Evolutionary conservation across 2,888 invertebrate species (phyloP).

Genomic region (Lycaena phlaeas): DNA sequence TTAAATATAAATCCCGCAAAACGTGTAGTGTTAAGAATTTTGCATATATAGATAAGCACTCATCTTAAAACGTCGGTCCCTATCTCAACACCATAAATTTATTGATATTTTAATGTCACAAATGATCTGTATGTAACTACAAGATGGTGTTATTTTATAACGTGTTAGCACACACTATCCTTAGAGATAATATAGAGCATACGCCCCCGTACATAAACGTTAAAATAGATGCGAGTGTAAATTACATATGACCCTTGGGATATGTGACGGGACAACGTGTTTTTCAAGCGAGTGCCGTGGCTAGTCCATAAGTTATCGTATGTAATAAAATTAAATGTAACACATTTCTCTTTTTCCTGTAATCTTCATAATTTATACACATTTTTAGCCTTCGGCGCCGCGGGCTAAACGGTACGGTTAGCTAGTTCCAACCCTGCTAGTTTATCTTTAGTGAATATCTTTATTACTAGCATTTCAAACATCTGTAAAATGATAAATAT

Average conservation of each 20-base stretch:
- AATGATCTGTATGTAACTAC: constrained; percentile 68
- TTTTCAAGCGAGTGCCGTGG: constrained; percentile 58
- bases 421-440: constrained; percentile 3
- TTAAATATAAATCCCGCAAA: constrained; percentile 22
- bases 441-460: constrained; percentile 8
- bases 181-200: constrained; percentile 20
- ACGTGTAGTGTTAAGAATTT: constrained; percentile 31
- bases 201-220: constrained; percentile 7
- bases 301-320: constrained; percentile 68
- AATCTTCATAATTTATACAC: constrained; percentile 71
- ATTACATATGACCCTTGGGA: constrained; percentile 3
- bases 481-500: background rate
- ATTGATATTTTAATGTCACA: constrained; percentile 72
- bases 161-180: constrained; percentile 23
- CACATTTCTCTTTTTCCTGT: constrained; percentile 72
- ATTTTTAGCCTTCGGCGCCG: constrained; percentile 64
- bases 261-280: constrained; percentile 39
- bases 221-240: constrained; percentile 12
- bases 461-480: constrained; percentile 8
- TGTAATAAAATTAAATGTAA: constrained; percentile 73
- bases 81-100: constrained; percentile 66
- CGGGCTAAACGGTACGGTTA: constrained; percentile 24
- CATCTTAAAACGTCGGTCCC: constrained; percentile 43
- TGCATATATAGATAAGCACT: constrained; percentile 40
- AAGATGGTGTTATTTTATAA: constrained; percentile 26